Evolutionary conservation across 1,140 invertebrate species (phyloP).

Genomic region (Tetranychus urticae): DNA sequence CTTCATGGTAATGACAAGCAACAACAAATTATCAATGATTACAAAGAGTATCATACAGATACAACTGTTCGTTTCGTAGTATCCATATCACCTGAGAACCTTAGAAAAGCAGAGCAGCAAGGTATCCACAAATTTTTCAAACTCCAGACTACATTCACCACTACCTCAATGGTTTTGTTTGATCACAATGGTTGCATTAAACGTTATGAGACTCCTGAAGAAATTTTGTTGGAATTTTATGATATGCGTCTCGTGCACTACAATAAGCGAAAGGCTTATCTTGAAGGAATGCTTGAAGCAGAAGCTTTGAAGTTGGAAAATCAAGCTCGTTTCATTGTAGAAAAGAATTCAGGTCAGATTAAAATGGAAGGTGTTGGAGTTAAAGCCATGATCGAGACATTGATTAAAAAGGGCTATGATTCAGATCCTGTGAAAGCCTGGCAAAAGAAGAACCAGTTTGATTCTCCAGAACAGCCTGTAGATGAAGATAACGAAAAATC

Average conservation of each 20-base stretch:
- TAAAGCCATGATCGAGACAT: conserved; percentile 57
- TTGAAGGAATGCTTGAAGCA: conserved; percentile 69
- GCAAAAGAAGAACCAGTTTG: conserved; percentile 38
- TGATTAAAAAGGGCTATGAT: conserved; percentile 61
- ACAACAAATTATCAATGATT: conserved; percentile 49
- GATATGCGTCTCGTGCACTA: conserved; percentile 58
- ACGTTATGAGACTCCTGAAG: conserved; percentile 44
- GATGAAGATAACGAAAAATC: conserved; percentile 18
- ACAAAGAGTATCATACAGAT: conserved; percentile 88
- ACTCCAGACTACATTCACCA: conserved; percentile 49
- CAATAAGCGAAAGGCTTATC: conserved; percentile 59
- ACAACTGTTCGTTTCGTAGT: conserved; percentile 77
- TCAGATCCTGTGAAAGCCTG: conserved; percentile 83
- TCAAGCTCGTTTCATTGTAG: conserved; percentile 83
- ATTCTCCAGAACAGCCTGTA: conserved; percentile 14
- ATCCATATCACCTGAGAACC: conserved; percentile 47
- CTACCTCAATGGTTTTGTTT: conserved; percentile 77
- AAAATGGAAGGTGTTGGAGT: conserved; percentile 84
- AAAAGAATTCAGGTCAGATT: conserved; percentile 82
- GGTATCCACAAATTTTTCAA: conserved; percentile 91
- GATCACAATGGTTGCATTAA: conserved; percentile 68
- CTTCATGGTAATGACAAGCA: conserved; percentile 54
- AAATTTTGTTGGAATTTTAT: conserved; percentile 70
- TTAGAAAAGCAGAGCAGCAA: conserved; percentile 44
- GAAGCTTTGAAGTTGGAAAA: conserved; percentile 73